Base-by-base conservation (phyloP, 1,140 invertebrate genomes). In the Pseudomyrmex dendroicus region DNA sequence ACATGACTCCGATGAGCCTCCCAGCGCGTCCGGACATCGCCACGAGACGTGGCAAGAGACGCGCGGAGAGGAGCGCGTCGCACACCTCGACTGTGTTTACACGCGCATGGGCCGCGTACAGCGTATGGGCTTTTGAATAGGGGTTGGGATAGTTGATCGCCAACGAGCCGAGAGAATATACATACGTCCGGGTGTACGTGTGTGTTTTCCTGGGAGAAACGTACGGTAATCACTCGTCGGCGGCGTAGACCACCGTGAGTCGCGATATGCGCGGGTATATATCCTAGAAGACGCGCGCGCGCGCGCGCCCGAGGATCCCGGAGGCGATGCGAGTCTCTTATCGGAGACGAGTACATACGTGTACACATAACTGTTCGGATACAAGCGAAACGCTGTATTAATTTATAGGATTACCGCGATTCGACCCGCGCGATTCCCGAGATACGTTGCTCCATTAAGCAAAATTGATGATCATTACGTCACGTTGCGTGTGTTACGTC, bases 1-100 rank as follows among this genome's bases (percentile, higher is more conserved):
- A 85, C 77, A 73, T 70, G 59, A 74, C 87, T 64, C 35, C 85
- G 84, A 63, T 52, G 25, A 52, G 17, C 56, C 63, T 84, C 73
- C 83, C 74, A 72, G 56, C 44, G 54, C 83, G 56, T 64, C 52
- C 61, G 25, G 52, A 74, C 59, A 76, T 77, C 72, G 50, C 68
- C 66, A 52, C 46, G 70, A 56, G 70, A 56, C 46, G n/a, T 68
- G 61, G 61, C 61, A 62, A 57, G 35, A 35, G 35, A 35, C 35
- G 35, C 57, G 70, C 57, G 15, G 56, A 35, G 35, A 35, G 35
- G 0, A 46, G 15, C 63, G 15, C 63, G 50, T 80, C 74, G 73
- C 82, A 25, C 35, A 35, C 63, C 74, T 84, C 48, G 73, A 44
- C 67, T 54, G 22, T 52, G 52, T 72, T 62, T 87, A 72, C 66